Evolutionary conservation across 2,888 invertebrate genomes (phyloP).

Genomic region (Watsonalla cultraria): DNA sequence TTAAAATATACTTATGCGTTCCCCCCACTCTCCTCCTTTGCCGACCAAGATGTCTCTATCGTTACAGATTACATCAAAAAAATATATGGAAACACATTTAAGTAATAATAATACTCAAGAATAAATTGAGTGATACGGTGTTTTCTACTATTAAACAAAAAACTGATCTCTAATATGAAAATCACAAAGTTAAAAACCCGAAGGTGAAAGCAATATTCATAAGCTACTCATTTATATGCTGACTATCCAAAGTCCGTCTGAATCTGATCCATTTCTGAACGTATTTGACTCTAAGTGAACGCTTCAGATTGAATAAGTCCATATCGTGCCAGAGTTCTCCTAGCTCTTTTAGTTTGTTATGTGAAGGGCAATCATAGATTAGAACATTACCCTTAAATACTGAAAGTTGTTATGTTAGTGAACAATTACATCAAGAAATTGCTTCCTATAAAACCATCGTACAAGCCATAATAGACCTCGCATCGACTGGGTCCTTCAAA

Average conservation of each 20-base stretch:
- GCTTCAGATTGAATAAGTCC: neutral
- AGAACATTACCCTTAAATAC: conserved; percentile 22
- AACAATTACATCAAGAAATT: conserved; percentile 74
- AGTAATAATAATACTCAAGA: too few relatives aligned
- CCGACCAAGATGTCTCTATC: too few relatives aligned
- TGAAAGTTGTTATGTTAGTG: conserved; percentile 28
- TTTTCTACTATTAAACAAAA: too few relatives aligned
- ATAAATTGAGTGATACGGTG: too few relatives aligned
- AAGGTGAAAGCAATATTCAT: neutral
- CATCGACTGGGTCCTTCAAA: conserved; percentile 72
- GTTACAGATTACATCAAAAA: too few relatives aligned
- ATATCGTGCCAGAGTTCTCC: neutral
- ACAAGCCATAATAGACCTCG: conserved; percentile 69
- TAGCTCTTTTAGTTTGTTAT: conserved; percentile 7
- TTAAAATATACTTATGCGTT: too few relatives aligned
- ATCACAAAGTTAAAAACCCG: too few relatives aligned
- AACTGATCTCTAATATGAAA: too few relatives aligned
- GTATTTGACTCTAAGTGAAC: neutral
- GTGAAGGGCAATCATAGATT: conserved; percentile 17
- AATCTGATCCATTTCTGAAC: neutral
- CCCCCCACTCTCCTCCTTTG: too few relatives aligned
- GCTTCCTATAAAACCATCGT: conserved; percentile 74
- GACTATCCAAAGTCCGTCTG: neutral
- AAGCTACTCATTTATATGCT: neutral
- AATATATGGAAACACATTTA: too few relatives aligned